Conservation (phyloP, 2,888 invertebrate genomes). For the Apamea sordens region DNA sequence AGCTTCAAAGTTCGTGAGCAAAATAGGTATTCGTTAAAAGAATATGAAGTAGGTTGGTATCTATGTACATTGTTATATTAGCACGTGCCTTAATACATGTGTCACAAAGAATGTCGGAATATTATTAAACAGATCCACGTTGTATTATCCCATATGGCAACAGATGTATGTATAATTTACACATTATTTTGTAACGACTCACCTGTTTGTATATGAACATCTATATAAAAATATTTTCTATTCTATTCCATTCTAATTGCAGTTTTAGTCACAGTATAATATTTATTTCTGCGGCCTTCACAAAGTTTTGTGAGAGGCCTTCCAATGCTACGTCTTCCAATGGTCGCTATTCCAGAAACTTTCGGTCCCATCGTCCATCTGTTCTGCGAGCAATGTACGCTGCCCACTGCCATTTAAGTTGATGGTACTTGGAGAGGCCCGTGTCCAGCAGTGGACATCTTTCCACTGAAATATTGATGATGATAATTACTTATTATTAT, state of each 20-base stretch:
- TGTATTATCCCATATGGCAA: background rate
- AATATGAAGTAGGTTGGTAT: constrained; percentile 28
- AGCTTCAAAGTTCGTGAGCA: background rate
- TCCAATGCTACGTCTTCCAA: too few species aligned
- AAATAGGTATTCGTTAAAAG: constrained; percentile 32
- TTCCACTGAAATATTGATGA: background rate
- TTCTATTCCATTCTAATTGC: background rate
- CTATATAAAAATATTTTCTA: background rate
- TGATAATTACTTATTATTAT: background rate
- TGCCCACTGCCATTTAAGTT: background rate
- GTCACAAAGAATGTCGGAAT: constrained; percentile 5
- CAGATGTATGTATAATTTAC: background rate
- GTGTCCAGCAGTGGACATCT: too few species aligned
- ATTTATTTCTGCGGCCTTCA: background rate
- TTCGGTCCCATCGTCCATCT: background rate
- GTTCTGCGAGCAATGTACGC: background rate
- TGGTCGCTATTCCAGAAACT: background rate
- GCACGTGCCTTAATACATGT: constrained; percentile 17
- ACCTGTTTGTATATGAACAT: background rate
- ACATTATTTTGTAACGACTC: background rate
- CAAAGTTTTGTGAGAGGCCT: too few species aligned
- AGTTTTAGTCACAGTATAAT: background rate
- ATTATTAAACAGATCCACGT: background rate
- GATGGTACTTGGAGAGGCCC: background rate
- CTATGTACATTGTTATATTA: constrained; percentile 12